These are phyloP conservation scores for Latrodectus elegans DNA, from an alignment of 2,888 invertebrate species.

Conservation along the genomic window DNA sequence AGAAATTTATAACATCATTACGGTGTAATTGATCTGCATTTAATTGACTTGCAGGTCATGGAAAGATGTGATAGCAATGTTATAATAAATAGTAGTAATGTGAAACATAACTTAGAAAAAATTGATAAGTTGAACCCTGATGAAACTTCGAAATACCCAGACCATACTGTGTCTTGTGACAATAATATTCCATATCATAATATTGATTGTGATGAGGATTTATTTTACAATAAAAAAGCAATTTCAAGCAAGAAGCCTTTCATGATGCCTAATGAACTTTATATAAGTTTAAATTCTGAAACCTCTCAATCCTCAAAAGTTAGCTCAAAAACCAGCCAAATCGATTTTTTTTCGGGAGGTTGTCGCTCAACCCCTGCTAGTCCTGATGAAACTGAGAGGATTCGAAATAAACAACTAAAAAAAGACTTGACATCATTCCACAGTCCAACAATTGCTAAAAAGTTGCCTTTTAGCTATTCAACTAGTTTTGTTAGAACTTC, in stretches of 20 bases:
- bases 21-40: constrained; percentile 24
- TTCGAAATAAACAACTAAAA: constrained; percentile 54
- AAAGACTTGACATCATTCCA: constrained; percentile 69
- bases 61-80: constrained; percentile 62
- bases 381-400: constrained; percentile 70
- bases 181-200: constrained; percentile 41
- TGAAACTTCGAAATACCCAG: constrained; percentile 36
- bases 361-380: constrained; percentile 71
- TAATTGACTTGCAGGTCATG: constrained; percentile 49
- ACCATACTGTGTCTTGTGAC: constrained; percentile 27
- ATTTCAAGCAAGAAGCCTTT: constrained; percentile 49
- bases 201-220: constrained; percentile 41
- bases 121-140: constrained; percentile 23
- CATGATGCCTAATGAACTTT: constrained; percentile 66
- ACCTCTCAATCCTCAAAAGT: constrained; percentile 36
- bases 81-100: constrained; percentile 61
- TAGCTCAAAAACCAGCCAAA: constrained; percentile 31
- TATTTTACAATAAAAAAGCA: constrained; percentile 40
- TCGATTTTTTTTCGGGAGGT: constrained; percentile 51
- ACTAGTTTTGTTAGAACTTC: constrained; percentile 88
- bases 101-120: constrained; percentile 39
- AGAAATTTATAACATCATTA: background rate
- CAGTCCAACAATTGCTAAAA: constrained; percentile 71
- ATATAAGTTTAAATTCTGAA: constrained; percentile 60
- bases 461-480: constrained; percentile 72